Base-by-base conservation (phyloP, 2,113 vertebrate species). In the Stictonetta naevosa region DNA sequence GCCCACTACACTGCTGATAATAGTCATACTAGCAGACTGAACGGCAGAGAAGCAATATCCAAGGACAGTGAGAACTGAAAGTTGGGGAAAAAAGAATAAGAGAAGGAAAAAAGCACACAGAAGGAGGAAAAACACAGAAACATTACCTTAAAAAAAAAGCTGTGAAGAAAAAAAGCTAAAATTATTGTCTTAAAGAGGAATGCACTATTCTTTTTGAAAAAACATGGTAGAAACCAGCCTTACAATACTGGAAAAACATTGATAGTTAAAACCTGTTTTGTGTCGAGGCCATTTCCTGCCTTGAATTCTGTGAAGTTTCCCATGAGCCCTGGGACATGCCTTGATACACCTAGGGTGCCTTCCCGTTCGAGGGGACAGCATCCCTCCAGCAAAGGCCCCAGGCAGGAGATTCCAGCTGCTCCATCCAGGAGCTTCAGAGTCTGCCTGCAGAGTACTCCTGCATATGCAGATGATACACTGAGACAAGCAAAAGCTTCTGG, bases 171-270 rank as follows among this genome's bases (percentile, higher is more conserved):
- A 74, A 89, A 5, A 52, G 82, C 72, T 34, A 33, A 23, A 77
- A 31, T 72, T 3, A 8, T 15, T 55, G 19, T n/a, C 31, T 55
- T 82, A 23, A 74, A 78, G 31, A 23, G 20, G 13, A 83, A 56
- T 5, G 12, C 3, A 2, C 29, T 78, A 59, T 73, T 62, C 31
- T 62, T 95, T 83, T 77, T 88, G 42, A 88, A 80, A 81, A 77
- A 8, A 7, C 15, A 9, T 13, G 11, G 67, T 1, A 81, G 48
- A 86, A 92, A 48, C 17, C 56, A 53, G 73, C 4, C 28, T 20
- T 34, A 86, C 88, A 46, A 93, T 46, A 92, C 79, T 20, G 46
- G 60, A 72, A 91, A 84, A 92, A 50, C 18, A 66, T 78, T 53
- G 86, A 88, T 88, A 92, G 92, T 72, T 86, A 72, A 94, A 78